Evolutionary conservation across 1,140 invertebrate genomes (phyloP), one percentile per base, ranked within the genome.

Genomic region (Radopholus similis): DNA sequence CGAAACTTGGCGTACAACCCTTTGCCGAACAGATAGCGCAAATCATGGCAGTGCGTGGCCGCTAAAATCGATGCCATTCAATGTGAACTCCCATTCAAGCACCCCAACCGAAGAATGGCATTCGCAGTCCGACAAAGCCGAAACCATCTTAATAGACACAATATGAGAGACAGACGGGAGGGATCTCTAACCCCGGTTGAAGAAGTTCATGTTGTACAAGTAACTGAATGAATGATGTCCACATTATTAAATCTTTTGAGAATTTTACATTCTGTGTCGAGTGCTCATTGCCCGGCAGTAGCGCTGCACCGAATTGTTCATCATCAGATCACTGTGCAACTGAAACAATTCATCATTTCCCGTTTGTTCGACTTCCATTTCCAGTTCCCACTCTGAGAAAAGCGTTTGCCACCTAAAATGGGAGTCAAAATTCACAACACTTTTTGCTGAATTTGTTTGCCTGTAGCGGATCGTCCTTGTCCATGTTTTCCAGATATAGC

Each of bases 1-100:
- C 72, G 57, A 34, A 74, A 74, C 47, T 73, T 72, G 13, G 74
- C 40, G 40, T 77, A 77, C n/a, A 74, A 59, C n/a, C 74, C 74
- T 38, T 71, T 75, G 40, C 69, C 69, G 13, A 73, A 2, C 38
- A 73, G 44, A 42, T 67, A 74, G 38, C 73, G 74, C 59, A 77
- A 38, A 30, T 74, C 72, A 26, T 72, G 55, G 34, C 72, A 74
- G 56, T 74, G 72, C 5, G 72, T 74, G 47, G 72, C 72, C 11
- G 70, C 74, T 78, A 56, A 62, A 72, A 75, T n/a, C 13, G 11
- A 67, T 21, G 35, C 26, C 4, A 42, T 64, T 2, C 21, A 5
- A 60, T 13, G 64, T 18, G 47, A 60, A n/a, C 5, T 53, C 1
- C 35, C 60, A 65, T 13, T 42, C 21, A 57, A 23, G 30, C 26